Evolutionary conservation across 2,888 invertebrate genomes (phyloP).

Genomic region (Geophilus truncorum): DNA sequence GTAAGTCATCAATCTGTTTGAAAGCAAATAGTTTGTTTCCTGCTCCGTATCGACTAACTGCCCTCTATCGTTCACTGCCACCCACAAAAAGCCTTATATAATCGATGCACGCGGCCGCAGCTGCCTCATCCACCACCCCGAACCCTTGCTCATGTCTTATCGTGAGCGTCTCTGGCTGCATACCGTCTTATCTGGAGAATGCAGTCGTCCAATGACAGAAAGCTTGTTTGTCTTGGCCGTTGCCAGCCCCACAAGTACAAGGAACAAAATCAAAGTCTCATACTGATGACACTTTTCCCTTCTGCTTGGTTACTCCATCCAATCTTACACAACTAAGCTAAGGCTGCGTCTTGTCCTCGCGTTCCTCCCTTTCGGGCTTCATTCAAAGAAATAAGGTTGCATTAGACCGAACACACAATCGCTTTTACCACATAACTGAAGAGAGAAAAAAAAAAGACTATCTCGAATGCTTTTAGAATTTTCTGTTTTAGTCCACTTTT

Average conservation of each 20-base stretch:
- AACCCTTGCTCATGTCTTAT: background rate
- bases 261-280: slow-evolving; percentile 5
- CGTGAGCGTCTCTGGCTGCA: background rate
- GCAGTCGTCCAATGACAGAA: slow-evolving; percentile 7
- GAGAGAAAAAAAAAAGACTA: background rate
- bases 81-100: background rate
- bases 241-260: background rate
- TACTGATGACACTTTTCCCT: background rate
- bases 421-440: background rate
- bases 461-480: background rate
- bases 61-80: background rate
- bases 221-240: background rate
- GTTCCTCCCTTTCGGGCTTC: background rate
- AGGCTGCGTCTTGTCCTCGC: background rate
- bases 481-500: background rate
- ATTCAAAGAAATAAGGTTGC: slow-evolving; percentile 24
- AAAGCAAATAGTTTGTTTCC: background rate
- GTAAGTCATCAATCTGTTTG: background rate
- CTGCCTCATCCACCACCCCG: background rate
- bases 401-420: slow-evolving; percentile 12
- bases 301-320: background rate
- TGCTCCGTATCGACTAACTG: background rate
- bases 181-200: background rate
- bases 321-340: background rate
- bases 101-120: background rate